Conservation (phyloP, 1,140 invertebrate genomes). For the Pristionchus pacificus region DNA sequence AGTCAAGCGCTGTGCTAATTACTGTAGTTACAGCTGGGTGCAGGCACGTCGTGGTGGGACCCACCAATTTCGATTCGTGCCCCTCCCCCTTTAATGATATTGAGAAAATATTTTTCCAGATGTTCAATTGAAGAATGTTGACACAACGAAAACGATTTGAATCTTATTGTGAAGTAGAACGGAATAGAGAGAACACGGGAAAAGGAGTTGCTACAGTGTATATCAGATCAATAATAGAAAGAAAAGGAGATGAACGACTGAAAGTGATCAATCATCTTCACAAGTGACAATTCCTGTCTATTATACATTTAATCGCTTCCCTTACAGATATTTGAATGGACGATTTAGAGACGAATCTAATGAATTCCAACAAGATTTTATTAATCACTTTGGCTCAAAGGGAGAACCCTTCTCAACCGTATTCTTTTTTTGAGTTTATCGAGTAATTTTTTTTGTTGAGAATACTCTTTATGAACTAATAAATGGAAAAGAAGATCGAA, state of each 20-base stretch:
- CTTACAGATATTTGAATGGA: background rate
- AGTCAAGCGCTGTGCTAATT: too few relatives aligned
- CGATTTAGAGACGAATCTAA: background rate
- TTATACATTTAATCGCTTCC: background rate
- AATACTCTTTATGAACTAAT: background rate
- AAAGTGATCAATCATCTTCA: background rate
- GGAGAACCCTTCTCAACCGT: background rate
- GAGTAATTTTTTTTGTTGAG: background rate
- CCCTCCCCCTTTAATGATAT: too few relatives aligned
- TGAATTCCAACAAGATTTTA: background rate
- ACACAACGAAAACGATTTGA: background rate
- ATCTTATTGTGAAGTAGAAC: background rate
- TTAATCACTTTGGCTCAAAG: background rate
- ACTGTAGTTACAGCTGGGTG: too few relatives aligned
- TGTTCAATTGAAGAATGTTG: background rate
- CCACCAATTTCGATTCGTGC: too few relatives aligned
- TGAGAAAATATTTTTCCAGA: too few relatives aligned
- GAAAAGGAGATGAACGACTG: background rate
- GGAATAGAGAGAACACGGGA: background rate
- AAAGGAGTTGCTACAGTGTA: background rate
- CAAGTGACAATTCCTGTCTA: background rate
- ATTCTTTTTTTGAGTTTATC: background rate
- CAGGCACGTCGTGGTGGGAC: too few relatives aligned
- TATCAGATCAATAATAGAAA: background rate
- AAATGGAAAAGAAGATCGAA: background rate